A percentile compares a stretch with the other conserved stretches of the same genome.
Evolutionary conservation across 2,888 invertebrate genomes (phyloP).

Genomic region (Lordiphosa andalusiaca): DNA sequence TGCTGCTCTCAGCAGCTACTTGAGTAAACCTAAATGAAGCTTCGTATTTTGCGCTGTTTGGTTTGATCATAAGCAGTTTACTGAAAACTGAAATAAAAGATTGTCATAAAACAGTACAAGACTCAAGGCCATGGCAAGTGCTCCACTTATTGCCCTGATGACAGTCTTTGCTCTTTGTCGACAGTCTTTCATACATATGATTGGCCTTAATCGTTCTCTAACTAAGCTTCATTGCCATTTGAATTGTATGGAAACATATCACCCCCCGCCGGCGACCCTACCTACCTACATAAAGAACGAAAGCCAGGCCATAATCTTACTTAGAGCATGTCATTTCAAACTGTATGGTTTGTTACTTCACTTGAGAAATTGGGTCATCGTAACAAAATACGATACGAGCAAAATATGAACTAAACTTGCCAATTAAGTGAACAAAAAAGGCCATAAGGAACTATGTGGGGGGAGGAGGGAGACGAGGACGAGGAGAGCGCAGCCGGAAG

Average conservation of each 20-base stretch:
- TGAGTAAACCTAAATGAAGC: background rate
- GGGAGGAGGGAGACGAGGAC: no score
- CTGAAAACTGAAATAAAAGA: no score
- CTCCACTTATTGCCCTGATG: background rate
- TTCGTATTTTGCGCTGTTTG: no score
- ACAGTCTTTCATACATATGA: background rate
- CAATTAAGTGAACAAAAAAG: slow-evolving; percentile 19
- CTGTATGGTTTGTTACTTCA: slow-evolving; percentile 9
- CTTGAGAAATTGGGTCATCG: slow-evolving; percentile 10
- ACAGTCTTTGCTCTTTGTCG: background rate
- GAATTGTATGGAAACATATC: background rate
- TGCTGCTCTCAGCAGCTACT: slow-evolving; percentile 13
- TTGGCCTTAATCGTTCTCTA: slow-evolving; percentile 6
- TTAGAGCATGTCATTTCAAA: slow-evolving; percentile 12
- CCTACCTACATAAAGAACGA: background rate
- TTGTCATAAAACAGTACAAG: no score
- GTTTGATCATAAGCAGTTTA: no score
- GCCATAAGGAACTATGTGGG: slow-evolving; percentile 7
- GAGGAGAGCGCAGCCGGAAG: no score
- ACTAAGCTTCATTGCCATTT: background rate
- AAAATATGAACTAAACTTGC: slow-evolving; percentile 12
- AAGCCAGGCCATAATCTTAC: slow-evolving; percentile 4
- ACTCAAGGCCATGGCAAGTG: background rate
- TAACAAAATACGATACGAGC: slow-evolving; percentile 15
- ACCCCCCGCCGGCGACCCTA: background rate